Base-by-base conservation (phyloP, 2,113 vertebrate species). In the Uria aalge region DNA sequence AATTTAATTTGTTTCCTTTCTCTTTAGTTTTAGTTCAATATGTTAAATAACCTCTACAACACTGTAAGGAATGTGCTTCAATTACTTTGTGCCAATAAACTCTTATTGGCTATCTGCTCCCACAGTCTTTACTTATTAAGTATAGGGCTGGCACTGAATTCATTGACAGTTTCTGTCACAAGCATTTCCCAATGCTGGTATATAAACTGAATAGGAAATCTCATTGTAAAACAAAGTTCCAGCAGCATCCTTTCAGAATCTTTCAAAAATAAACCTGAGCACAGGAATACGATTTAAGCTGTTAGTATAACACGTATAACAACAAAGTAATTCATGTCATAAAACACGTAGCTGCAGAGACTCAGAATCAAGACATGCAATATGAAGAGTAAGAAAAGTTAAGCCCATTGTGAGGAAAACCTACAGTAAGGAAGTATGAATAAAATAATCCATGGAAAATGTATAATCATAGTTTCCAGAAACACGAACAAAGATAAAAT, bases 381-480 rank as follows among this genome's bases (percentile, higher is more conserved):
- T 47, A 47, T 7, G 9, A 85, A 85, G 8, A 90, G 17, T 12
- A 92, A 86, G 62, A 71, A n/a, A 71, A 62, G 21, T 75, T 56
- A 89, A 84, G 43, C 3, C 27, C 48, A 63, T 77, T 74, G 56
- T 69, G 57, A 55, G 22, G 56, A 90, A 90, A 93, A 62, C 10
- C 9, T 78, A 36, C 40, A 63, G 43, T 82, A 73, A 79, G 86
- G 45, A 94, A 90, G 26, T 57, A 57, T 2, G 1, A 91, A 94
- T 92, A 94, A 97, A 95, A 87, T 78, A 3, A 81, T 64, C 62
- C 32, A 76, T 53, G 69, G 40, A 81, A 96, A 96, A 93, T 30
- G 7, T 59, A 83, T 30, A 88, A 32, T 76, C 23, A 72, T 3
- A 66, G 20, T 74, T 88, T 20, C 13, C 43, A 76, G 53, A 74